phyloP scores from a whole-genome alignment of 1,140 invertebrate genomes.

The Uloborus diversus region DNA sequence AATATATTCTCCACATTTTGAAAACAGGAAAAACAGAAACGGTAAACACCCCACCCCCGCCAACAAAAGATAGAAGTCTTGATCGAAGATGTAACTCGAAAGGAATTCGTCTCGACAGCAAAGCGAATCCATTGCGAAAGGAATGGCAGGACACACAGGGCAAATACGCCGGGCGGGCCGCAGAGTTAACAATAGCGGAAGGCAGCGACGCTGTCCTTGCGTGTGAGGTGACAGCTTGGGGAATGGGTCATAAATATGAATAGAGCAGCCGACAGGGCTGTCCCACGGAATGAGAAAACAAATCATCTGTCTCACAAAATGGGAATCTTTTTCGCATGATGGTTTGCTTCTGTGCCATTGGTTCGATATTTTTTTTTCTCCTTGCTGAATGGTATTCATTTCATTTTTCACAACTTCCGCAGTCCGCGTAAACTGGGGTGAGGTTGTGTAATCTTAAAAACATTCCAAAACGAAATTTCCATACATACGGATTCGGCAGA shows the following conservation, averaged over 20 bases:
- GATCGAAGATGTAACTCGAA: not conserved
- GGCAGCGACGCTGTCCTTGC: not conserved
- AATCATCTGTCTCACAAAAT: slow-evolving; percentile 40
- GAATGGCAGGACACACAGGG: not conserved
- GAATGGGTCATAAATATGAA: slow-evolving; percentile 50
- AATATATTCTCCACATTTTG: not conserved
- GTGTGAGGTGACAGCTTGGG: slow-evolving; percentile 43
- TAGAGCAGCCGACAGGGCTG: slow-evolving; percentile 40
- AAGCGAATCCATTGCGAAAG: not conserved
- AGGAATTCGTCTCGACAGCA: not conserved
- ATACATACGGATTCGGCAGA: slow-evolving; percentile 9
- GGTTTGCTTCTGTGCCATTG: too few species aligned
- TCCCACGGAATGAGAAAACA: slow-evolving; percentile 44
- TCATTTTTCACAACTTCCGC: too few species aligned
- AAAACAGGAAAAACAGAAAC: too few species aligned
- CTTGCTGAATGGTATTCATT: slow-evolving; percentile 18
- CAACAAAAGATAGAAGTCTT: not conserved
- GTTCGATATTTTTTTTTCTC: not conserved
- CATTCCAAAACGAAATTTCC: slow-evolving; percentile 26
- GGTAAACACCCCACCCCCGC: not conserved
- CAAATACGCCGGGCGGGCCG: not conserved
- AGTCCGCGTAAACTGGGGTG: too few species aligned
- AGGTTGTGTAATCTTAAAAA: slow-evolving; percentile 36
- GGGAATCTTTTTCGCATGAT: not conserved
- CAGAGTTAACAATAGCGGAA: slow-evolving; percentile 15